phyloP scores from a whole-genome alignment of 2,113 vertebrate species.

The Proteles cristata region DNA sequence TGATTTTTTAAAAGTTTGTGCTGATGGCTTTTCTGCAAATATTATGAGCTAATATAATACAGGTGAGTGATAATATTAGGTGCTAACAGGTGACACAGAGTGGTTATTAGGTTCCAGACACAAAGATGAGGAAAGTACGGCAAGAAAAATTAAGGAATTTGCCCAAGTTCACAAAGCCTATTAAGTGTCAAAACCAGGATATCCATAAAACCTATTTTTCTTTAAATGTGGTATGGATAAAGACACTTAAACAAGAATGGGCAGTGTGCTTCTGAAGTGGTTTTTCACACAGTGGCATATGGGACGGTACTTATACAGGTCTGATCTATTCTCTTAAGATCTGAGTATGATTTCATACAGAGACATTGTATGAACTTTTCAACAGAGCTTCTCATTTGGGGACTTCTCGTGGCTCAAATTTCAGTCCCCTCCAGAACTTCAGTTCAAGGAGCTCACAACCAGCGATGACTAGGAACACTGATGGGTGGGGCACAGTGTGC shows the following conservation, averaged over 20 bases:
- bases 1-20: background rate
- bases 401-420: conserved; percentile 21
- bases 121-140: background rate
- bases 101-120: background rate
- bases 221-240: background rate
- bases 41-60: background rate
- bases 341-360: background rate
- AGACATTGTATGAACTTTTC: background rate
- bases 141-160: conserved; percentile 6
- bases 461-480: background rate
- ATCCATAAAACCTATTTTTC: background rate
- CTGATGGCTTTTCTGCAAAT: conserved; percentile 11
- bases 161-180: background rate
- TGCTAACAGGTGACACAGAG: background rate
- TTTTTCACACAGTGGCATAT: background rate
- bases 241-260: background rate
- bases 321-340: background rate
- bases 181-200: background rate
- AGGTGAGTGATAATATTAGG: background rate
- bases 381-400: background rate
- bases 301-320: background rate
- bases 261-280: background rate
- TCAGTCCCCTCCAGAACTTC: background rate
- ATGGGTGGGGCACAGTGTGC: no score
- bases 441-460: background rate